phyloP scores from a whole-genome alignment of 2,113 vertebrate genomes.

The Otolemur garnettii region DNA sequence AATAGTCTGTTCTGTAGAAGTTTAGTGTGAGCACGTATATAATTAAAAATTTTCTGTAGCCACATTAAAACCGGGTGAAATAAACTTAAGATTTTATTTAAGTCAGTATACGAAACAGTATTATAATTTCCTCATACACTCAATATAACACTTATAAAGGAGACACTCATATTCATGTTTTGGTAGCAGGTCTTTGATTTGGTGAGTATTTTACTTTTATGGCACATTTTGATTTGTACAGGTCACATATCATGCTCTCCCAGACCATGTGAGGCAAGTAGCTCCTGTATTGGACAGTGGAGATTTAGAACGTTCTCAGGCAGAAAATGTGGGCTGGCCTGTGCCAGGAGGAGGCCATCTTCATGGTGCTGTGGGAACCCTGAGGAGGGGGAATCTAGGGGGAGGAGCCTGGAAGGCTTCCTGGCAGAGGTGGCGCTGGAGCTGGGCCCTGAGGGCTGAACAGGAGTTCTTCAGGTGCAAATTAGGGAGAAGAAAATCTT shows the following conservation, averaged over 20 bases:
- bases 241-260: neutral
- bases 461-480: neutral
- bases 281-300: accelerated
- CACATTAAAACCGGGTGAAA: neutral
- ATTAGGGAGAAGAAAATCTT: neutral
- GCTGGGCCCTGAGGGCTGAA: neutral
- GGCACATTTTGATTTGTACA: accelerated
- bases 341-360: neutral
- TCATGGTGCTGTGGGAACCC: neutral
- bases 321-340: neutral
- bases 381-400: accelerated
- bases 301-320: neutral
- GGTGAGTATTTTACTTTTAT: accelerated
- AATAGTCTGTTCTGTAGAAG: no score
- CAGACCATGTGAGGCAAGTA: accelerated
- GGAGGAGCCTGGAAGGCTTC: neutral
- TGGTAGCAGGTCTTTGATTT: accelerated
- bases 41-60: neutral
- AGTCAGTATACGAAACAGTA: neutral
- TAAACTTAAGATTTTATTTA: neutral
- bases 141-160: neutral
- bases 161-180: neutral
- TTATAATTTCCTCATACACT: neutral
- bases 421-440: neutral
- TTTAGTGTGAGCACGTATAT: accelerated